A percentile compares a stretch with the other conserved stretches of the same genome.
phyloP scores from a whole-genome alignment of 2,113 vertebrate genomes.

The Forbesichthys papilliferus region DNA sequence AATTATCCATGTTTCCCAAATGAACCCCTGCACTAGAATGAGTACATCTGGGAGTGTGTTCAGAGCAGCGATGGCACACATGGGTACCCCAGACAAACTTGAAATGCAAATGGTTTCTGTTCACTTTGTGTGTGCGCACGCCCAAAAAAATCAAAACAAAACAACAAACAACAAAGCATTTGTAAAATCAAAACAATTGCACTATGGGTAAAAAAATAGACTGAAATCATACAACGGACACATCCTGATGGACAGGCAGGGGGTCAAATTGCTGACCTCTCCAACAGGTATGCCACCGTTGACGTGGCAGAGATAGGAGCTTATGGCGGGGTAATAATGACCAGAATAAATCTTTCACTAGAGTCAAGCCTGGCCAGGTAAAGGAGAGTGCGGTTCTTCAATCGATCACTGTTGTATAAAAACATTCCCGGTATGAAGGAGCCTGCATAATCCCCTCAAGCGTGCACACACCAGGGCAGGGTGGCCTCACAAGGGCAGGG shows the following conservation, averaged over 20 bases:
- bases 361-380: conserved; percentile 4
- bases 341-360: conserved; percentile 55
- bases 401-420: conserved; percentile 56
- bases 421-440: conserved; percentile 25
- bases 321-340: conserved; percentile 44
- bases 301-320: conserved; percentile 12
- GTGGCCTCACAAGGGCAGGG: no score
- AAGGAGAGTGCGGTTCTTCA: conserved; percentile 20
- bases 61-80: conserved; percentile 55
- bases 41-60: conserved; percentile 60
- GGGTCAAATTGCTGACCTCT: neutral
- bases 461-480: conserved; percentile 14
- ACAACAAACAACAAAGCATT: conserved; percentile 7
- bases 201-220: neutral
- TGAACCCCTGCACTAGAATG: conserved; percentile 59
- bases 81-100: conserved; percentile 35
- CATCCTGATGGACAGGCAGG: neutral
- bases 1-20: conserved; percentile 69
- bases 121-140: conserved; percentile 33
- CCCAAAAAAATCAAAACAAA: conserved; percentile 17
- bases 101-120: conserved; percentile 45
- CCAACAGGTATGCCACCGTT: conserved; percentile 14
- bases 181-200: neutral
- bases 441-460: conserved; percentile 36
- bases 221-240: neutral